phyloP scores from a whole-genome alignment of 2,797 vertebrate species.

The Ctenosaura bakeri region DNA sequence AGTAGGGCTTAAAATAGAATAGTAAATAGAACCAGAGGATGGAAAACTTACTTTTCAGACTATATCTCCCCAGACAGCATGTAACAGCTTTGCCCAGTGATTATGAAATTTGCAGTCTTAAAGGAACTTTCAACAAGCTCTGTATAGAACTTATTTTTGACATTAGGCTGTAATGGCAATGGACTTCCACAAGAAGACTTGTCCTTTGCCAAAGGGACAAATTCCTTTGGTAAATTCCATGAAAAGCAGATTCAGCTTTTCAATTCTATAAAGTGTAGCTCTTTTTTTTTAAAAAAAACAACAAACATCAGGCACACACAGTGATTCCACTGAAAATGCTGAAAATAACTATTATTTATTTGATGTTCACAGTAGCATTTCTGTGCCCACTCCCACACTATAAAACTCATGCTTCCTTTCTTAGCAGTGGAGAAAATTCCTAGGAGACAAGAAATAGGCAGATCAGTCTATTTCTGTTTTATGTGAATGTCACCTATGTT shows the following conservation, averaged over 20 bases:
- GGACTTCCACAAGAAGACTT: not conserved
- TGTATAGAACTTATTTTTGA: not conserved
- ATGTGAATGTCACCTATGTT: too few species aligned
- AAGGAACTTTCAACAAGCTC: too few species aligned
- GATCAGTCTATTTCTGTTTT: slow-evolving; percentile 22
- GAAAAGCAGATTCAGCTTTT: too few species aligned
- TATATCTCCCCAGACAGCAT: too few species aligned
- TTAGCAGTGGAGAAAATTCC: not conserved
- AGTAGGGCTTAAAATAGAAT: too few species aligned
- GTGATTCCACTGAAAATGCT: too few species aligned
- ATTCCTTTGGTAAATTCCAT: not conserved
- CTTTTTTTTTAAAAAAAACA: not conserved
- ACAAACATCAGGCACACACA: not conserved
- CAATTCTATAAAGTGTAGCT: not conserved
- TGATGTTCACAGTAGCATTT: not conserved
- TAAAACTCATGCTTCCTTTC: not conserved
- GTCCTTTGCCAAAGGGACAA: not conserved
- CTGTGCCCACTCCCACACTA: too few species aligned
- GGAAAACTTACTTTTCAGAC: too few species aligned
- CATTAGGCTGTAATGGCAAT: not conserved
- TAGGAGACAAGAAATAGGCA: not conserved
- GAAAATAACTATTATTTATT: not conserved
- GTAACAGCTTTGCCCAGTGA: too few species aligned
- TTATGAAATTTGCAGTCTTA: too few species aligned
- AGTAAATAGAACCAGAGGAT: not conserved